Percentiles rank a stretch among this genome's conserved stretches.
Conservation (phyloP, 2,113 vertebrate species). For the Hippopotamus amphibius region DNA sequence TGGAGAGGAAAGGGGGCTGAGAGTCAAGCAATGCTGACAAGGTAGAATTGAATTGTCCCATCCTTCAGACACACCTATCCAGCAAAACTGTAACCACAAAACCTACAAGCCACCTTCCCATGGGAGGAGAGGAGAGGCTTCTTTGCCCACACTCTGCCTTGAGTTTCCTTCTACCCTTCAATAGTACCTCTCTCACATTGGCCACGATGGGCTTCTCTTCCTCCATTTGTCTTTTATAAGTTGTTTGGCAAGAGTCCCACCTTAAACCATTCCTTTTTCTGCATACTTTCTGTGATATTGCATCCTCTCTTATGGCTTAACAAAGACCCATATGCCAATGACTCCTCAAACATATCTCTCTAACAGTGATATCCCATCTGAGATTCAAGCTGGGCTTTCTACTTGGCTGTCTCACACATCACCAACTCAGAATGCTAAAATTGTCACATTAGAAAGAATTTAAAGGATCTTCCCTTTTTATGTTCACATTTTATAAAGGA, state of each 20-base stretch:
- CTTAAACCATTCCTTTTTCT: neutral
- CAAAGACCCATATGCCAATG: too few relatives aligned
- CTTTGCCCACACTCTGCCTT: neutral
- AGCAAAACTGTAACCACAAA: neutral
- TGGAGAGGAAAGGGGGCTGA: neutral
- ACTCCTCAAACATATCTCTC: too few relatives aligned
- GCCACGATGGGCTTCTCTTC: neutral
- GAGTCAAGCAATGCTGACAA: neutral
- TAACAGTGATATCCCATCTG: neutral
- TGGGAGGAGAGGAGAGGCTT: accelerated
- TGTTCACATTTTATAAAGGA: neutral
- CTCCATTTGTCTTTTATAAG: neutral
- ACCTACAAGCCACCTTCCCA: neutral
- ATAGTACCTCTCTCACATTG: too few relatives aligned
- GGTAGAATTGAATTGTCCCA: too few relatives aligned
- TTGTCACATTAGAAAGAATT: neutral
- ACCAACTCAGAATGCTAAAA: neutral
- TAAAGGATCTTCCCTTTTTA: neutral
- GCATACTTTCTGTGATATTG: neutral
- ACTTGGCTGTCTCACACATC: neutral
- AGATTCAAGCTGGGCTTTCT: neutral
- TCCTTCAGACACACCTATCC: too few relatives aligned
- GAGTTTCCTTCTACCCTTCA: neutral
- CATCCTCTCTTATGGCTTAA: neutral
- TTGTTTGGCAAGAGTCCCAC: neutral